A percentile compares a stretch with the other conserved stretches of the same genome.
These are phyloP conservation scores for Nemurella pictetii DNA, from an alignment of 2,888 invertebrate species.

Conservation along the genomic window DNA sequence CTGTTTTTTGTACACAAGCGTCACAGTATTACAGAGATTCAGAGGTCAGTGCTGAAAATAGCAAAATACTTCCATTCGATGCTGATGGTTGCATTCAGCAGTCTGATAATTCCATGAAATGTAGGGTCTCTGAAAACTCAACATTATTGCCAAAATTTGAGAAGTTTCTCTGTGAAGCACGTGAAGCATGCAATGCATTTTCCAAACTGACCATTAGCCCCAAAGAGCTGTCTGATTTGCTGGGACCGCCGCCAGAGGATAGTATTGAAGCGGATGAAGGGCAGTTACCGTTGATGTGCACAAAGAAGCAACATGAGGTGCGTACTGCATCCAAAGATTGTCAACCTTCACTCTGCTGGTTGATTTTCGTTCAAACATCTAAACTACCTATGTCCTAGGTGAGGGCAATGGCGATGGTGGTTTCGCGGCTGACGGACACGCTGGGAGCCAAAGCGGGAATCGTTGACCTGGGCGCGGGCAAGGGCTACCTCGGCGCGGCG, in stretches of 20 bases:
- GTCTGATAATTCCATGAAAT: neutral
- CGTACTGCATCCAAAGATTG: no score
- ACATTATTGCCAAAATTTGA: neutral
- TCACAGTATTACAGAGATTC: neutral
- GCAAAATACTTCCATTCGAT: neutral
- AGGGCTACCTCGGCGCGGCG: slow-evolving; percentile 79
- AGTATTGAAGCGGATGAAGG: neutral
- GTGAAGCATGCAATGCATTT: neutral
- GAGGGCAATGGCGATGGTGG: slow-evolving; percentile 64
- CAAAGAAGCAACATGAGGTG: slow-evolving; percentile 81
- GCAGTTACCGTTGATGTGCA: slow-evolving; percentile 58
- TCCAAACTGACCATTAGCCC: neutral
- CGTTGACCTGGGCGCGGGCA: slow-evolving; percentile 89
- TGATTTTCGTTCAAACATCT: no score
- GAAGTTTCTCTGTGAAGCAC: neutral
- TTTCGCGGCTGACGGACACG: slow-evolving; percentile 55
- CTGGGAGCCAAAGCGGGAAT: slow-evolving; percentile 53
- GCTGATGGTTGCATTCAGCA: neutral
- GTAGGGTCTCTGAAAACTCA: neutral
- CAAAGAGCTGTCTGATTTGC: neutral
- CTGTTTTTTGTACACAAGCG: neutral
- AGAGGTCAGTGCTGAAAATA: neutral
- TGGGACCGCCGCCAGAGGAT: neutral
- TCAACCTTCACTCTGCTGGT: no score
- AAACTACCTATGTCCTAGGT: no score